Evolutionary conservation across 2,888 invertebrate genomes (phyloP), one percentile per base, ranked within the genome.

Genomic region (Malthinus flaveolus): DNA sequence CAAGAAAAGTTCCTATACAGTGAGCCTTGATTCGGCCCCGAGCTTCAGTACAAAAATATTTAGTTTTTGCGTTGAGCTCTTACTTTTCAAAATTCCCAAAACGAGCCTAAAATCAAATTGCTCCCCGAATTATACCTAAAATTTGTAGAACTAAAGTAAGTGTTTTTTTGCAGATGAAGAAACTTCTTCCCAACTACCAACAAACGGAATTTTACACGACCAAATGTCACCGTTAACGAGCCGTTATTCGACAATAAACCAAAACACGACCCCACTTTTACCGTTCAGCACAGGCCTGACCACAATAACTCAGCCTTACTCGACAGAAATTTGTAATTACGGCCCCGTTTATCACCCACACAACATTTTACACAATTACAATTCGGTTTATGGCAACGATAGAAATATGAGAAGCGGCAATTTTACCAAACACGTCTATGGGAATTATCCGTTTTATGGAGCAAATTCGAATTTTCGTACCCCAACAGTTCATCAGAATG

Each of bases 311-410:
- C 86, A 86, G 76, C 86, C 87, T 1, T 87, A 87, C 72, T 82
- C 84, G 1, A 84, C 82, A 1, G 87, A 87, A 68, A 79, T 87
- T 59, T 86, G 87, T 76, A 83, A 85, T 44, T 87, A 87, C 74
- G 87, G 87, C 0, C 87, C 87, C 33, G 80, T 87, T 1, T 87
- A 87, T 72, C 85, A 85, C 68, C 78, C 82, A 64, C 85, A 84
- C 63, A 78, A 77, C 60, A 62, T 78, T 37, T 59, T 77, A 31
- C 79, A 79, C 60, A 78, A 76, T 56, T 79, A 79, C 65, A 78
- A 78, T 57, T 61, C 75, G 3, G 75, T 77, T 10, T 77, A 77
- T 59, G 71, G 68, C 53, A 73, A 72, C 56, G 77, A 77, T 12
- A 77, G 77, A 57, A 65, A 66, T 1, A 71, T 75, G 68, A 66